Conservation (phyloP, 2,888 invertebrate species). For the Lycocerus yunnanus region DNA sequence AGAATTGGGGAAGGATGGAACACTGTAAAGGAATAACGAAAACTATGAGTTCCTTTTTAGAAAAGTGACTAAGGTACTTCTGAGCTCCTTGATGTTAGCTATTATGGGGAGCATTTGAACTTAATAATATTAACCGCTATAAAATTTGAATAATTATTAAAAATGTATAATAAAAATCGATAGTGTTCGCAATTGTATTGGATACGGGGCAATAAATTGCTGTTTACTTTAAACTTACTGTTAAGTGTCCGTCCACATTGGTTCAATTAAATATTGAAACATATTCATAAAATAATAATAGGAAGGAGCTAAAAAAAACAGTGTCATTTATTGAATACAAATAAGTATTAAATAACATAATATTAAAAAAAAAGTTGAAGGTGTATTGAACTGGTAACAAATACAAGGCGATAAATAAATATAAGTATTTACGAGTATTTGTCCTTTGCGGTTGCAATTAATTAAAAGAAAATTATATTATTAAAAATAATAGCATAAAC, state of each 20-base stretch:
- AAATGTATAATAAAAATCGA: not conserved
- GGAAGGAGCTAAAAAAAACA: not conserved
- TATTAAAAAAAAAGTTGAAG: not conserved
- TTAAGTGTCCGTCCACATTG: not conserved
- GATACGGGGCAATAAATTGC: not conserved
- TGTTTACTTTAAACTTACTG: not conserved
- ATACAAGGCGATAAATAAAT: constrained; percentile 3
- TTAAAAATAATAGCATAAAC: not conserved
- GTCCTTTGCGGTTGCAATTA: not conserved
- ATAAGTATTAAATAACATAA: not conserved
- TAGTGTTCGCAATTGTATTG: not conserved
- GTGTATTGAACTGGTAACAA: not conserved
- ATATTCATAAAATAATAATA: not conserved
- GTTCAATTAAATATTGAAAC: not conserved
- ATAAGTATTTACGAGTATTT: not conserved
- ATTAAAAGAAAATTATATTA: not conserved
- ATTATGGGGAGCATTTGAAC: too few species aligned
- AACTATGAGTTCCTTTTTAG: too few species aligned
- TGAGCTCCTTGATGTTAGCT: too few species aligned
- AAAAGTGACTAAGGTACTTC: too few species aligned
- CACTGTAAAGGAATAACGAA: too few species aligned
- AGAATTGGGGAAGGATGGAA: too few species aligned
- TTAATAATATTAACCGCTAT: too few species aligned
- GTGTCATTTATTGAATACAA: not conserved
- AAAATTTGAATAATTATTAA: too few species aligned